These are phyloP conservation scores for Drosophila bipectinata DNA, from an alignment of 1,140 invertebrate genomes.

Conservation along the genomic window DNA sequence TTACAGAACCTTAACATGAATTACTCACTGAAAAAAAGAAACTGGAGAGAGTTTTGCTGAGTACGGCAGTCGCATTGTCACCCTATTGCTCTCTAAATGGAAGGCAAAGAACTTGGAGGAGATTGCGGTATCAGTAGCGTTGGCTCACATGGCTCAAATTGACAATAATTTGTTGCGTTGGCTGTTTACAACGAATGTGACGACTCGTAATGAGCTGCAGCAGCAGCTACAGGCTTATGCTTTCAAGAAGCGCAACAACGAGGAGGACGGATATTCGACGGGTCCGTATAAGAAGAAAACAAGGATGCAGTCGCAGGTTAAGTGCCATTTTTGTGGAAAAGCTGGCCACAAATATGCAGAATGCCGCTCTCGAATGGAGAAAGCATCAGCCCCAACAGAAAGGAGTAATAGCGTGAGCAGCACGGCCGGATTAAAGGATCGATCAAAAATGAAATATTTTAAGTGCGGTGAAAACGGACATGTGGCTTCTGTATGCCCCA, in stretches of 20 bases:
- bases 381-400: too few species aligned
- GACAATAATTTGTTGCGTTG: neutral
- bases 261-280: conserved; percentile 1
- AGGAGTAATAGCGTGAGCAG: conserved; percentile 3
- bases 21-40: too few species aligned
- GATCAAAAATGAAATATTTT: conserved; percentile 11
- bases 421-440: conserved; percentile 12
- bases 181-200: neutral
- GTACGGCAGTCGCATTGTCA: too few species aligned
- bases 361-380: too few species aligned
- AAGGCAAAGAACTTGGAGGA: too few species aligned
- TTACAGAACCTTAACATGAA: too few species aligned
- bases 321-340: neutral
- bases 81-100: too few species aligned
- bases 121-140: too few species aligned
- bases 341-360: neutral
- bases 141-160: neutral
- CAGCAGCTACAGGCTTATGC: neutral
- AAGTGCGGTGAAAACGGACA: conserved; percentile 14
- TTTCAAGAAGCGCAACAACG: conserved; percentile 1
- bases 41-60: too few species aligned
- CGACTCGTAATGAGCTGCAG: neutral
- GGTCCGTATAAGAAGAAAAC: neutral
- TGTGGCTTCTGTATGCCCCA: conserved; percentile 9
- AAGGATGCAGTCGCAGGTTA: neutral